phyloP scores from a whole-genome alignment of 2,888 invertebrate genomes.

The Conistra vaccinii region DNA sequence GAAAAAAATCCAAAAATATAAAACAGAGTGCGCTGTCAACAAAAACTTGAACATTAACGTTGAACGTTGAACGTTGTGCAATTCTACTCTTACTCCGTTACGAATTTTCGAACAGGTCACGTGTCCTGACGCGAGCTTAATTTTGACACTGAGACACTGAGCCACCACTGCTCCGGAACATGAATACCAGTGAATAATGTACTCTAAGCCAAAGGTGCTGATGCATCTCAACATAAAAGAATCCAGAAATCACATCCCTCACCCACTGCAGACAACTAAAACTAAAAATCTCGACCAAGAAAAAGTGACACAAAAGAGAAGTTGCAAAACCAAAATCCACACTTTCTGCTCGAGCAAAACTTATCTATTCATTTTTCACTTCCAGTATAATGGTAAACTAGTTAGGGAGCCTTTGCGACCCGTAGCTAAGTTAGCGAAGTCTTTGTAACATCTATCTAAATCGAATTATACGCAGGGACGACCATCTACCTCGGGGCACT shows the following conservation, averaged over 20 bases:
- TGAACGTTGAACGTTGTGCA: no score
- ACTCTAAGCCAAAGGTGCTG: not conserved
- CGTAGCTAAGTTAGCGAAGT: slow-evolving; percentile 68
- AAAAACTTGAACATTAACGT: no score
- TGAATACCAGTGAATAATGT: not conserved
- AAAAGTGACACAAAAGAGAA: slow-evolving; percentile 43
- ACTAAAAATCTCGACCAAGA: slow-evolving; percentile 24
- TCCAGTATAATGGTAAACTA: slow-evolving; percentile 73
- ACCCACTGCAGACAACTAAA: slow-evolving; percentile 17
- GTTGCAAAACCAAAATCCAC: slow-evolving; percentile 46
- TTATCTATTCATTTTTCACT: slow-evolving; percentile 69
- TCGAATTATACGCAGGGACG: slow-evolving; percentile 76
- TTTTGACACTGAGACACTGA: no score
- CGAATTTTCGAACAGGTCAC: no score
- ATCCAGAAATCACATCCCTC: slow-evolving; percentile 34
- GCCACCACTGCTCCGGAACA: no score
- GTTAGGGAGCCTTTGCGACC: slow-evolving; percentile 72
- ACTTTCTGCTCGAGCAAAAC: slow-evolving; percentile 49
- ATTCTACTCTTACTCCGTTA: no score
- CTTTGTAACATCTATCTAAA: slow-evolving; percentile 84
- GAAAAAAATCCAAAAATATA: no score
- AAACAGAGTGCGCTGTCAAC: no score
- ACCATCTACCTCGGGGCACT: slow-evolving; percentile 65
- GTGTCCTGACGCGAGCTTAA: no score
- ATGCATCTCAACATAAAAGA: slow-evolving; percentile 19